phyloP scores from a whole-genome alignment of 2,888 invertebrate genomes.

The Lasius platythorax region DNA sequence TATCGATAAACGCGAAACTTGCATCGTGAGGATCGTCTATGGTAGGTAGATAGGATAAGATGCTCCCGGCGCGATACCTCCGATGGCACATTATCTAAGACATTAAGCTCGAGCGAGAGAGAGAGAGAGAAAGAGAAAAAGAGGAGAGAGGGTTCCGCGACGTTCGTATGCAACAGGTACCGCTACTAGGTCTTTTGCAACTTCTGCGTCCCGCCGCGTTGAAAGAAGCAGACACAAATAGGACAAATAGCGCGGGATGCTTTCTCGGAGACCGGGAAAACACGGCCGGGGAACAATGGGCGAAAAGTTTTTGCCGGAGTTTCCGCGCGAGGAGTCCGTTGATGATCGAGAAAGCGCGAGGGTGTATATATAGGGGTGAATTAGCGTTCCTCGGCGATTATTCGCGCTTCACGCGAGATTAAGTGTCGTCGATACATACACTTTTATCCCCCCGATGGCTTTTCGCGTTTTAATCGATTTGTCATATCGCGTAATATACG shows the following conservation, averaged over 20 bases:
- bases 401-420: constrained; percentile 21
- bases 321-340: constrained; percentile 65
- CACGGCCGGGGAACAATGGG: constrained; percentile 74
- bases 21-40: constrained; percentile 35
- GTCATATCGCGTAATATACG: background rate
- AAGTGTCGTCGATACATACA: constrained; percentile 4
- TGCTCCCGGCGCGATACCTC: constrained; percentile 46
- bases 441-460: background rate
- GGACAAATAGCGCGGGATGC: constrained; percentile 55
- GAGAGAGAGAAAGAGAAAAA: background rate
- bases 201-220: constrained; percentile 74
- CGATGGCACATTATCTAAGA: constrained; percentile 71
- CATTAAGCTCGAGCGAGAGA: constrained; percentile 68
- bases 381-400: constrained; percentile 34
- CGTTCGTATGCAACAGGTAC: constrained; percentile 81
- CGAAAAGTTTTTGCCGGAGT: constrained; percentile 76
- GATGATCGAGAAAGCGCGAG: constrained; percentile 37
- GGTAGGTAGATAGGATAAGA: constrained; percentile 9
- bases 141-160: constrained; percentile 57
- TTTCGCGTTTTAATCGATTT: background rate
- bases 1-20: constrained; percentile 42
- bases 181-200: constrained; percentile 74
- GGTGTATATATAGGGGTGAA: constrained; percentile 12
- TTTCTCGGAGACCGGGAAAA: constrained; percentile 59
- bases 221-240: constrained; percentile 71